Evolutionary conservation across 2,888 invertebrate species (phyloP).

Genomic region (Spodoptera exigua): DNA sequence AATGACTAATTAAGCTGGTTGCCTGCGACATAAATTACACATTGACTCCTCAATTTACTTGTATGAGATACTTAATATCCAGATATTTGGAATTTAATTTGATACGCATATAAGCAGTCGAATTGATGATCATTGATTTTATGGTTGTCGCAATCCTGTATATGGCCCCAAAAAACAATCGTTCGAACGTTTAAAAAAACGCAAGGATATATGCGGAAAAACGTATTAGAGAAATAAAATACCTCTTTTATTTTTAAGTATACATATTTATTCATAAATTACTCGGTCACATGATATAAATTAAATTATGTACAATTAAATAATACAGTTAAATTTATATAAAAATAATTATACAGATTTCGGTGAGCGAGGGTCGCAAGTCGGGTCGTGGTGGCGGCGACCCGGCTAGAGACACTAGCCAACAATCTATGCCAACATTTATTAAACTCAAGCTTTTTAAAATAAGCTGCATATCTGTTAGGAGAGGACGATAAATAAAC

Average conservation of each 20-base stretch:
- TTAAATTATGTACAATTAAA: slow-evolving; percentile 89
- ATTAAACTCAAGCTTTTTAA: slow-evolving; percentile 83
- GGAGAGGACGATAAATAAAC: slow-evolving; percentile 74
- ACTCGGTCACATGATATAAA: slow-evolving; percentile 88
- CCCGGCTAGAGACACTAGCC: slow-evolving; percentile 56
- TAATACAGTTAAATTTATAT: slow-evolving; percentile 86
- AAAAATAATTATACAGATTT: slow-evolving; percentile 83
- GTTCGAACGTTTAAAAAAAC: no score
- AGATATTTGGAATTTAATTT: no score
- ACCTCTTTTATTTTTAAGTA: slow-evolving; percentile 78
- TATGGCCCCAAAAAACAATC: no score
- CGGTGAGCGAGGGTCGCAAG: slow-evolving; percentile 63
- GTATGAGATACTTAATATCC: no score
- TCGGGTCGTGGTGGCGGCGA: slow-evolving; percentile 79
- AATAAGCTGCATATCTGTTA: slow-evolving; percentile 84
- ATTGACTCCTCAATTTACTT: no score
- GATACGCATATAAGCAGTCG: no score
- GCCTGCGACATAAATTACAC: no score
- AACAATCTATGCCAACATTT: slow-evolving; percentile 74
- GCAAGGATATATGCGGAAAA: no score
- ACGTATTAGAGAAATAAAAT: slow-evolving; percentile 72
- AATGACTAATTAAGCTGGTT: no score
- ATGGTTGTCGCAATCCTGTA: no score
- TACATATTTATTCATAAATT: slow-evolving; percentile 89
- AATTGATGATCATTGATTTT: no score